These are phyloP conservation scores for Penaeus indicus DNA, from an alignment of 1,140 invertebrate species.

Conservation along the genomic window DNA sequence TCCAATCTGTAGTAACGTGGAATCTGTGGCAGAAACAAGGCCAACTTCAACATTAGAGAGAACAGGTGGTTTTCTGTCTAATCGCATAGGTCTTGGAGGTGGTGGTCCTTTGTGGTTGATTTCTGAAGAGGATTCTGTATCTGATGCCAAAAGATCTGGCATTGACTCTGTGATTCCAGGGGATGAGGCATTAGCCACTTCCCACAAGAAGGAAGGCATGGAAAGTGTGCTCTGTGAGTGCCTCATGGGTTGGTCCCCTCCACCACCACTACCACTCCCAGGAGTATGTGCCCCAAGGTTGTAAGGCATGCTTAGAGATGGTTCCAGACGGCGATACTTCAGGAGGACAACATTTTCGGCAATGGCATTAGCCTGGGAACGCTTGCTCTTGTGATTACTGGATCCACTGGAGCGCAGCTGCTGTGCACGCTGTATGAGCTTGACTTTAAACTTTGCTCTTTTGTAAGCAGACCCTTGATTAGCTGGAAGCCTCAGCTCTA, in stretches of 20 bases:
- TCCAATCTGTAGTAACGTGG: slow-evolving; percentile 68
- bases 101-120: slow-evolving; percentile 65
- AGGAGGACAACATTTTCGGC: slow-evolving; percentile 71
- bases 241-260: slow-evolving; percentile 70
- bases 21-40: slow-evolving; percentile 69
- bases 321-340: slow-evolving; percentile 73
- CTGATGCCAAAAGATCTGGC: slow-evolving; percentile 64
- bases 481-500: slow-evolving; percentile 67
- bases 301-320: slow-evolving; percentile 76
- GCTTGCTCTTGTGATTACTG: slow-evolving; percentile 63
- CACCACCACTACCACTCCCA: slow-evolving; percentile 68
- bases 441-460: slow-evolving; percentile 65
- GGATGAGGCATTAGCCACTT: slow-evolving; percentile 60
- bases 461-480: slow-evolving; percentile 65
- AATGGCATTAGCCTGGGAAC: slow-evolving; percentile 68
- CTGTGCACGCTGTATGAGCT: slow-evolving; percentile 63
- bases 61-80: slow-evolving; percentile 69
- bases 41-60: slow-evolving; percentile 70
- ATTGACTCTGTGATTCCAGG: slow-evolving; percentile 65
- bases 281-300: slow-evolving; percentile 70
- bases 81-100: slow-evolving; percentile 51
- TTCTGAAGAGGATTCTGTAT: slow-evolving; percentile 65
- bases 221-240: slow-evolving; percentile 78
- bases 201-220: slow-evolving; percentile 68
- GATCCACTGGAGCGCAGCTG: slow-evolving; percentile 50